Base-by-base conservation (phyloP, 2,113 vertebrate species). In the Sprattus sprattus region DNA sequence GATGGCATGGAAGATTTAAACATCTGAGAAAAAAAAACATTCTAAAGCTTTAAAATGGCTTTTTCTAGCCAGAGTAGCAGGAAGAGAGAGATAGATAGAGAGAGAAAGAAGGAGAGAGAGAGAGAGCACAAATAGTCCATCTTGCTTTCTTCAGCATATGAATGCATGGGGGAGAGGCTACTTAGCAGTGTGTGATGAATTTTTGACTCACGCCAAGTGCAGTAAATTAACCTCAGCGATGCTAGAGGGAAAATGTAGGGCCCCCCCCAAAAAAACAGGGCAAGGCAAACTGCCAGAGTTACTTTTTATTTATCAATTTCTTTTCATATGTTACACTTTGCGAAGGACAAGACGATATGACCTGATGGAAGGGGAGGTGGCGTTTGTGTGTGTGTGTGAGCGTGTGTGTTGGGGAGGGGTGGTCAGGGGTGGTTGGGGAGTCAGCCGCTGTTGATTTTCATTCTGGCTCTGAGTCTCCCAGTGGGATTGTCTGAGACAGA, bases 271-370 rank as follows among this genome's bases (percentile, higher is more conserved):
- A 46, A 71, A 71, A 71, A 9, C 8, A n/a, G 22, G n/a, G 8
- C 3, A 3, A 83, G 86, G 83, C 75, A 60, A n/a, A 82, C 88
- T 86, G 64, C 86, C 83, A 80, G 0, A 85, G 87, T 89, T 88
- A 87, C 90, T 93, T 93, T 90, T 85, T 91, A 92, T 94, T 92
- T 92, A 92, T 93, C 91, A 88, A 88, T 86, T 88, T 92, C 92
- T 93, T 83, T 90, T 92, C 90, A 90, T 87, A 88, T 84, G 89
- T 84, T 88, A 88, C 91, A 84, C 86, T 22, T 90, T 8, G 49
- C 85, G 87, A 85, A 86, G 85, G 49, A 75, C 60, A 85, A 90
- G 90, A 89, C 89, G 88, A 88, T 91, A 89, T 88, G 90, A 92
- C 91, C 91, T 89, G 92, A 90, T 46, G 80, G 28, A 78, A 39